Conservation (phyloP, 2,797 vertebrate species). For the Microctenopoma steveboyesi region DNA sequence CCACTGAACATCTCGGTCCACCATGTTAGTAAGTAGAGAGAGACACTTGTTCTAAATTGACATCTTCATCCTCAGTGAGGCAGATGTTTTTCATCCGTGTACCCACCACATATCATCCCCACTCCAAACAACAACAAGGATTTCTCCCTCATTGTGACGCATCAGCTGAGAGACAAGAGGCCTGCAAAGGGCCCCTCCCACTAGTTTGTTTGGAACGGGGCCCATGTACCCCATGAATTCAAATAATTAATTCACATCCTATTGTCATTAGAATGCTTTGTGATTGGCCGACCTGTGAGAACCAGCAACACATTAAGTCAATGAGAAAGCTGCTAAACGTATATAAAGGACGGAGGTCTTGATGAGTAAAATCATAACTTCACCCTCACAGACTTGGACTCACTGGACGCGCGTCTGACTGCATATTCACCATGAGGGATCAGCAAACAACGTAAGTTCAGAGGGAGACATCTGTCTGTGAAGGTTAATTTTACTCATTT, state of each 20-base stretch:
- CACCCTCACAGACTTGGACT: slow-evolving; percentile 22
- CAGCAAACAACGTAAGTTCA: slow-evolving; percentile 76
- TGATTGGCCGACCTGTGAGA: slow-evolving; percentile 83
- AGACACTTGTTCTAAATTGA: too few species aligned
- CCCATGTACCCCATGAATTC: slow-evolving; percentile 71
- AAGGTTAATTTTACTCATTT: background rate
- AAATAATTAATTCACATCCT: slow-evolving; percentile 73
- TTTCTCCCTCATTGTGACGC: slow-evolving; percentile 37
- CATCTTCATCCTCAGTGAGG: slow-evolving; percentile 7
- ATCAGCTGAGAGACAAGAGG: slow-evolving; percentile 54
- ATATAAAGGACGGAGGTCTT: slow-evolving; percentile 60
- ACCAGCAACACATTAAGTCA: slow-evolving; percentile 70
- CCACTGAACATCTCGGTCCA: slow-evolving; percentile 7
- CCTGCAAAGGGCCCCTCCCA: slow-evolving; percentile 67
- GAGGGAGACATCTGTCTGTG: background rate
- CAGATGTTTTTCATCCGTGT: slow-evolving; percentile 68
- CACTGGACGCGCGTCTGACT: slow-evolving; percentile 20
- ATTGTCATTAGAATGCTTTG: slow-evolving; percentile 69
- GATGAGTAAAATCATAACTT: slow-evolving; percentile 47
- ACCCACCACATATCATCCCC: slow-evolving; percentile 75
- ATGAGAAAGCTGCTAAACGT: slow-evolving; percentile 62
- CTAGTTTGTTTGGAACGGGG: slow-evolving; percentile 72
- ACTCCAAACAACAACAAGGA: slow-evolving; percentile 44
- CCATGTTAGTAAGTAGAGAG: background rate
- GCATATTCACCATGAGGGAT: slow-evolving; percentile 73